phyloP scores from a whole-genome alignment of 2,113 vertebrate genomes.

The Beaufortia kweichowensis region DNA sequence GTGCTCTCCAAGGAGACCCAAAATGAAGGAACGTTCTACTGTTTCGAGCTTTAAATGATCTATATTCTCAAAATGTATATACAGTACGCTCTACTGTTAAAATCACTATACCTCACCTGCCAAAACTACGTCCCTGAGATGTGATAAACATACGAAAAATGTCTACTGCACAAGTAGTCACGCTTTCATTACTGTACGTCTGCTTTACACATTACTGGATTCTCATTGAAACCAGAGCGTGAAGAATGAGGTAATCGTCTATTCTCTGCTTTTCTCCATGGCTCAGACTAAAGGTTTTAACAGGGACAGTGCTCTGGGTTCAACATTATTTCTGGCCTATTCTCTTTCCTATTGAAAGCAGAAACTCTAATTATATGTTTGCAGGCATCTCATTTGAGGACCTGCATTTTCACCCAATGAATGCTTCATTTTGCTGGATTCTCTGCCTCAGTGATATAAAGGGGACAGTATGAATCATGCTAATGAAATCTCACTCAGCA shows the following conservation, averaged over 20 bases:
- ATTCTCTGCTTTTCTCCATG: slow-evolving; percentile 19
- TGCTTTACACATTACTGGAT: slow-evolving; percentile 25
- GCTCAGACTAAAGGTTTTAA: background rate
- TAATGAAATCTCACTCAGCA: slow-evolving; percentile 51
- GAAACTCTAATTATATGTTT: slow-evolving; percentile 54
- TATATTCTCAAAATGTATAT: background rate
- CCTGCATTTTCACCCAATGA: slow-evolving; percentile 38
- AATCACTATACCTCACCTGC: background rate
- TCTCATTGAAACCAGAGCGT: slow-evolving; percentile 7
- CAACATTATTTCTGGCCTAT: slow-evolving; percentile 24
- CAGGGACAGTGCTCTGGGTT: slow-evolving; percentile 4
- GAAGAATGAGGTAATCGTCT: slow-evolving; percentile 40
- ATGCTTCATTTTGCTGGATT: slow-evolving; percentile 22
- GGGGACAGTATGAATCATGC: slow-evolving; percentile 41
- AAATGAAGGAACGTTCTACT: slow-evolving; percentile 25
- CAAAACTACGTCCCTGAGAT: slow-evolving; percentile 23
- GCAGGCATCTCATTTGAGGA: slow-evolving; percentile 31
- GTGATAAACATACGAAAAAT: slow-evolving; percentile 17
- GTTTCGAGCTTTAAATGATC: slow-evolving; percentile 32
- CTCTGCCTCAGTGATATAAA: slow-evolving; percentile 25
- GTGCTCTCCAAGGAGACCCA: slow-evolving; percentile 49
- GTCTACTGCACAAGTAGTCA: slow-evolving; percentile 25
- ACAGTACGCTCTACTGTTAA: slow-evolving; percentile 6
- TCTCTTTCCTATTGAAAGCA: slow-evolving; percentile 37
- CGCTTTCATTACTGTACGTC: slow-evolving; percentile 28